Conservation (phyloP, 2,113 vertebrate genomes). For the Phalacrocorax aristotelis region DNA sequence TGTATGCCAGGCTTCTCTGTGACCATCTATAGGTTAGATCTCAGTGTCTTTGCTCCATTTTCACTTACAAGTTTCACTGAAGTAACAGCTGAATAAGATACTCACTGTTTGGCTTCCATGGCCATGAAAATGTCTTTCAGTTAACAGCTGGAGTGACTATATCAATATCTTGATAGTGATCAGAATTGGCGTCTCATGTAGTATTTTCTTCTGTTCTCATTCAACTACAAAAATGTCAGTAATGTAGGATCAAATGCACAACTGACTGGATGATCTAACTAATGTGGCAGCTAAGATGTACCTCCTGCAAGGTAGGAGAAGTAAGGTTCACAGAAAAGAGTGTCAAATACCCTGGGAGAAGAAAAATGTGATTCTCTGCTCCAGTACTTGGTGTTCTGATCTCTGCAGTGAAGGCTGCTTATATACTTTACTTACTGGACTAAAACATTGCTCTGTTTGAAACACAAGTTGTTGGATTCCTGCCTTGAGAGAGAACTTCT, state of each 20-base stretch:
- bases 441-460: background rate
- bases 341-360: background rate
- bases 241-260: background rate
- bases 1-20: background rate
- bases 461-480: background rate
- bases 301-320: background rate
- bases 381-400: background rate
- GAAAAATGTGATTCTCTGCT: background rate
- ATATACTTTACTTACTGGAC: background rate
- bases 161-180: background rate
- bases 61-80: background rate
- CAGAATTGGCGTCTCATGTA: background rate
- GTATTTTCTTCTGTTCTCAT: background rate
- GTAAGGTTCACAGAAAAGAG: background rate
- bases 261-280: background rate
- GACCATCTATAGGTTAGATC: background rate
- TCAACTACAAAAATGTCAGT: constrained; percentile 2
- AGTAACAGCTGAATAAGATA: background rate
- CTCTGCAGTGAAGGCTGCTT: background rate
- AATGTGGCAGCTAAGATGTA: background rate
- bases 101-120: background rate
- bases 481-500: background rate
- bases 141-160: background rate
- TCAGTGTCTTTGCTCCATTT: background rate
- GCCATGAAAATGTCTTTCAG: constrained; percentile 16